Base-by-base conservation (phyloP, 2,113 vertebrate species). In the Urocitellus parryii region DNA sequence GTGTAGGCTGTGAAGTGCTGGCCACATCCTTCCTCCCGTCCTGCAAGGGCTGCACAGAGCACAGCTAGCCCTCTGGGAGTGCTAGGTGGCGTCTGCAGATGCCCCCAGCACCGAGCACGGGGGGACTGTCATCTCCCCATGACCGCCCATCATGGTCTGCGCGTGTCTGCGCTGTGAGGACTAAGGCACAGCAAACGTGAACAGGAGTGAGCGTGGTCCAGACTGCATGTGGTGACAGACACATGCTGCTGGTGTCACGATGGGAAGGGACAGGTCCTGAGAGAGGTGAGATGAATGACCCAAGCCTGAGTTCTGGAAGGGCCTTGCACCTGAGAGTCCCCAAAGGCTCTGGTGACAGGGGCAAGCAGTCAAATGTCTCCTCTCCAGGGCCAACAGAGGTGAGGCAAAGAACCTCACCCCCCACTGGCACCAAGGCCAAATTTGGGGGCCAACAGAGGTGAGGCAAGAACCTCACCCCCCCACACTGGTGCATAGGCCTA, bases 91-190 rank as follows among this genome's bases (percentile, higher is more conserved):
- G 4, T 63, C 48, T 87, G 45, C 7, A 10, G n/a, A 16, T 39
- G 16, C 1, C 16, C 10, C 1, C 65, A 24, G 5, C 42, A 45
- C 42, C 8, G 7, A 48, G 42, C 22, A 42, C 0, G 4, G 16
- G 1, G 5, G 25, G 4, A n/a, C 79, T 5, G 5, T 61, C 20
- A 5, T n/a, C 8, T 32, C 17, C 58, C 6, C 5, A 4, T 67
- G 29, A 32, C 34, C 18, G 17, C 13, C 10, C 53, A 5, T 56
- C 37, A 29, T 58, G 32, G 9, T 73, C 29, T n/a, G 5, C 18
- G 1, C 5, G 5, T 18, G 56, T 20, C 56, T 58, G 18, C 7
- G 13, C 51, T 53, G 51, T 4, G 4, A 53, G 51, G 42, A 25
- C 72, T 4, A 42, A 27, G 22, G 72, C 20, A 27, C 58, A 68